Conservation (phyloP, 2,797 vertebrate genomes). For the Peromyscus aztecus region DNA sequence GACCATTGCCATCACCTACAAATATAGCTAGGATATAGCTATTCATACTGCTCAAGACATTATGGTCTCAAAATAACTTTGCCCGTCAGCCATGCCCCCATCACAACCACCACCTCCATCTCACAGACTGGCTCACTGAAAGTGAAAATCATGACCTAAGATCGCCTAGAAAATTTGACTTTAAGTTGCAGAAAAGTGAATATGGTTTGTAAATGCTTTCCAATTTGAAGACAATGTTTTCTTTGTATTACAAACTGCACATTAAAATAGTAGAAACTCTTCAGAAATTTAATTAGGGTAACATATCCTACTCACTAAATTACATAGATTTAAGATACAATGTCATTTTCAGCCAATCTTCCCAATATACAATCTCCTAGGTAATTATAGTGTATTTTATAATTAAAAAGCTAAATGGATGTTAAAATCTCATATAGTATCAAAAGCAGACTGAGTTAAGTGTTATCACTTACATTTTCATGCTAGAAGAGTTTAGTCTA, state of each 20-base stretch:
- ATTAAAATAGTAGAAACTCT: slow-evolving; percentile 69
- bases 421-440: slow-evolving; percentile 82
- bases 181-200: neutral
- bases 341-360: slow-evolving; percentile 76
- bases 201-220: neutral
- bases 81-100: neutral
- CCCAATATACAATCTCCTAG: slow-evolving; percentile 69
- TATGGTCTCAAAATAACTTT: neutral
- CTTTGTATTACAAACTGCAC: slow-evolving; percentile 59
- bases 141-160: slow-evolving; percentile 8
- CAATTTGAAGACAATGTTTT: slow-evolving; percentile 40
- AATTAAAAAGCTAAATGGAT: slow-evolving; percentile 84
- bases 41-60: neutral
- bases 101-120: neutral
- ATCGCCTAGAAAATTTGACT: neutral
- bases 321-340: slow-evolving; percentile 71
- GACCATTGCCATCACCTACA: neutral
- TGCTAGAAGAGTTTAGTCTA: neutral
- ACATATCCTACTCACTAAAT: slow-evolving; percentile 75
- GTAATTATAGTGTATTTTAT: slow-evolving; percentile 75
- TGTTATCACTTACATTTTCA: slow-evolving; percentile 40
- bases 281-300: slow-evolving; percentile 79
- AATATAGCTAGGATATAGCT: neutral
- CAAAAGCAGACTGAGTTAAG: slow-evolving; percentile 57
- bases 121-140: neutral